These are phyloP conservation scores for Cebidichthys violaceus DNA, from an alignment of 2,113 vertebrate genomes.

Conservation along the genomic window DNA sequence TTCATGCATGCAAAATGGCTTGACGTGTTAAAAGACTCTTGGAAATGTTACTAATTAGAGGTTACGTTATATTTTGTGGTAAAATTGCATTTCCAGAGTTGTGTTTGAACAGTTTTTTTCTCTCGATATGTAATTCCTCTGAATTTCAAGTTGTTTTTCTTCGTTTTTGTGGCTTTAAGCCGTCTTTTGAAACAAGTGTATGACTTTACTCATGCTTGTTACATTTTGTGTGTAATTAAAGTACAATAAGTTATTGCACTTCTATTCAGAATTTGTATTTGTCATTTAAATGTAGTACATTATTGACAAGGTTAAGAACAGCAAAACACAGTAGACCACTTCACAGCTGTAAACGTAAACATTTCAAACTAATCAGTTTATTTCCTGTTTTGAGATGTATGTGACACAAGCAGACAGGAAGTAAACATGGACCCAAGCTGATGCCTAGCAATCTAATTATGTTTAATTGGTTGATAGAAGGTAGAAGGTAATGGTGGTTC, in stretches of 20 bases:
- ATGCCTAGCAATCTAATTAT: neutral
- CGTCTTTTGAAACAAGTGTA: slow-evolving; percentile 72
- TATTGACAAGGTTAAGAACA: neutral
- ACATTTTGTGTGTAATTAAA: slow-evolving; percentile 77
- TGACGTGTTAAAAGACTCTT: slow-evolving; percentile 69
- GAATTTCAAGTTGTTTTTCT: slow-evolving; percentile 36
- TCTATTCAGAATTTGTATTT: slow-evolving; percentile 48
- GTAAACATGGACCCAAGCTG: neutral
- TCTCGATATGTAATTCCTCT: slow-evolving; percentile 50
- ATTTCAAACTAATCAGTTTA: neutral
- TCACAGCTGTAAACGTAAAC: neutral
- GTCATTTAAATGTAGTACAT: neutral
- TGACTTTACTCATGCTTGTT: slow-evolving; percentile 76
- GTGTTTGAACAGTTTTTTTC: slow-evolving; percentile 54
- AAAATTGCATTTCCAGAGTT: slow-evolving; percentile 54
- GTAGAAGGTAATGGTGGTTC: neutral
- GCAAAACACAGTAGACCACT: neutral
- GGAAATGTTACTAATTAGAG: slow-evolving; percentile 73
- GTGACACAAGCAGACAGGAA: neutral
- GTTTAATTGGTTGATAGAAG: neutral
- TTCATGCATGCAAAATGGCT: slow-evolving; percentile 68
- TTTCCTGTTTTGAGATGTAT: neutral
- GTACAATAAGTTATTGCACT: slow-evolving; percentile 92
- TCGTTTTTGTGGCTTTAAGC: slow-evolving; percentile 77
- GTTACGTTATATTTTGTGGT: slow-evolving; percentile 65